Conservation (phyloP, 2,888 invertebrate genomes). For the Noctuana brunneofusca region DNA sequence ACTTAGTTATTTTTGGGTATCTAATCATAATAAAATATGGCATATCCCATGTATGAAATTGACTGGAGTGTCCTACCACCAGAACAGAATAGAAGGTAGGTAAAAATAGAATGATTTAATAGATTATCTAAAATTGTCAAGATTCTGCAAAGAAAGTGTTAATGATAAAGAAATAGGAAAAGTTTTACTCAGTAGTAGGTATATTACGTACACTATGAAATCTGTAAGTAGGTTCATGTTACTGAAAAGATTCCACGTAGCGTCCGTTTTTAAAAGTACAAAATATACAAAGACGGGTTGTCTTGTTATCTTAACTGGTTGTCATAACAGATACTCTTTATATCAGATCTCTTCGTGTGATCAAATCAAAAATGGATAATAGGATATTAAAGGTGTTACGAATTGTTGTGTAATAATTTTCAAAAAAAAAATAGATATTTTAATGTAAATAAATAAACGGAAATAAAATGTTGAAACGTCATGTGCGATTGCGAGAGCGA, state of each 20-base stretch:
- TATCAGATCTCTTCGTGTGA: background rate
- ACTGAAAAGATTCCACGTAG: conserved; percentile 58
- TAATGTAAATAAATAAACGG: conserved; percentile 13
- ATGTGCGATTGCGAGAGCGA: conserved; percentile 60
- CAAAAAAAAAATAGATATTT: background rate
- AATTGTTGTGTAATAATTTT: background rate
- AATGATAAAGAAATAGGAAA: background rate
- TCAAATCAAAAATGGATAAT: background rate
- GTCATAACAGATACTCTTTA: conserved; percentile 36
- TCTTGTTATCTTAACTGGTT: conserved; percentile 24
- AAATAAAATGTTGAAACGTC: conserved; percentile 56
- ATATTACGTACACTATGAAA: conserved; percentile 9
- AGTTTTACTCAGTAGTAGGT: background rate
- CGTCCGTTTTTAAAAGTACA: conserved; percentile 52
- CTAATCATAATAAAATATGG: conserved; percentile 60
- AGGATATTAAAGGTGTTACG: background rate
- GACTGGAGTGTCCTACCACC: conserved; percentile 94
- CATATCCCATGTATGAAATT: conserved; percentile 86
- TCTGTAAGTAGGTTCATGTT: conserved; percentile 30
- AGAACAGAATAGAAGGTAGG: conserved; percentile 92
- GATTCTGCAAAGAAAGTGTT: background rate
- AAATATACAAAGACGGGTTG: conserved; percentile 30
- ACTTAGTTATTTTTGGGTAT: conserved; percentile 50
- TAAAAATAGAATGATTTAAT: conserved; percentile 35
- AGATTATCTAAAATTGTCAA: background rate